These are phyloP conservation scores for Phaethon lepturus DNA, from an alignment of 2,113 vertebrate genomes.

Conservation along the genomic window DNA sequence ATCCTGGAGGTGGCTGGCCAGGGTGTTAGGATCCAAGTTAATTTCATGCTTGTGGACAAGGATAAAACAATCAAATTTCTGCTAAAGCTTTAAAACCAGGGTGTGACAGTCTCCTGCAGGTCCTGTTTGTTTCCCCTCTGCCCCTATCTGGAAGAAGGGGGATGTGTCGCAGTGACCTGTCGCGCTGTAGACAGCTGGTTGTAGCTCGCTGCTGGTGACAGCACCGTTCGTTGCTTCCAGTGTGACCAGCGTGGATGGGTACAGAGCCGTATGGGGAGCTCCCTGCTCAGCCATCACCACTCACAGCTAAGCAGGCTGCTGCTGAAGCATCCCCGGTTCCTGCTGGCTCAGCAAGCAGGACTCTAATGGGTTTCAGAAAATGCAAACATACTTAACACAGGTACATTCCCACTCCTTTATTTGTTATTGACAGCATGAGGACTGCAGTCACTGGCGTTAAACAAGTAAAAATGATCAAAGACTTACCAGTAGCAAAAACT, in stretches of 20 bases:
- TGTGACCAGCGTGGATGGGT: neutral
- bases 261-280: neutral
- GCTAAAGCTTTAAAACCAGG: neutral
- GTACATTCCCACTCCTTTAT: neutral
- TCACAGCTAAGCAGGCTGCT: neutral
- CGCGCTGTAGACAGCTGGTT: neutral
- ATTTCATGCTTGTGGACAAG: constrained; percentile 39
- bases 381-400: neutral
- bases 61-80: constrained; percentile 20
- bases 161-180: neutral
- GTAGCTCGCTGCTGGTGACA: neutral
- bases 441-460: neutral
- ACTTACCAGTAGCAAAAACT: neutral
- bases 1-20: neutral
- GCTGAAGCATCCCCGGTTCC: neutral
- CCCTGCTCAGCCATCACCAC: neutral
- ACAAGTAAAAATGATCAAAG: neutral
- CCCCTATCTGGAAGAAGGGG: accelerated
- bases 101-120: neutral
- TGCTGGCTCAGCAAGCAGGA: neutral
- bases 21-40: neutral
- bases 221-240: neutral
- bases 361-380: neutral
- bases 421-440: too few species aligned
- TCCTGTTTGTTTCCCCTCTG: neutral